These are phyloP conservation scores for Mormyrops boulengeri DNA, from an alignment of 2,797 vertebrate species.

Conservation along the genomic window DNA sequence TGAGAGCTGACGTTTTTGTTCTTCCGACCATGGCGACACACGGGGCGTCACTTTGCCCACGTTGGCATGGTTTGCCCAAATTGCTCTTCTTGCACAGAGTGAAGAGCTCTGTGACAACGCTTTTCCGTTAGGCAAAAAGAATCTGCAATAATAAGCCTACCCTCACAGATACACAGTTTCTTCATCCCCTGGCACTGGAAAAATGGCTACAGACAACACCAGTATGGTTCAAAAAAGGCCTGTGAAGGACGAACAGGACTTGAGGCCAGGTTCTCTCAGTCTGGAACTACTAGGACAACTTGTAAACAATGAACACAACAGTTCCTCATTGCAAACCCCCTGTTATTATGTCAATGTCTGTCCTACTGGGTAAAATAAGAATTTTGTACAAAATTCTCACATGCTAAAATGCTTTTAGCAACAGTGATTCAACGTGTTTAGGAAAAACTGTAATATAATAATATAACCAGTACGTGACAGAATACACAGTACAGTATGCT, in stretches of 20 bases:
- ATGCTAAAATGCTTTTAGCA: background rate
- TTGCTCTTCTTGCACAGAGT: background rate
- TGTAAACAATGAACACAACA: slow-evolving; percentile 5
- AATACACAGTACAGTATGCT: background rate
- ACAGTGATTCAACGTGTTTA: background rate
- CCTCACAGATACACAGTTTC: background rate
- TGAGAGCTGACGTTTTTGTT: background rate
- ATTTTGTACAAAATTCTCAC: slow-evolving; percentile 4
- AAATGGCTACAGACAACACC: background rate
- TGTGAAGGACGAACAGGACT: background rate
- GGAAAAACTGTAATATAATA: background rate
- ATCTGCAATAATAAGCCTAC: background rate
- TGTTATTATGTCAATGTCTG: slow-evolving; percentile 11
- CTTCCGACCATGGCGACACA: background rate
- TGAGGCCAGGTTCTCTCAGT: background rate
- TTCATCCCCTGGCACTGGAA: background rate
- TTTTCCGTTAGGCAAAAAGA: background rate
- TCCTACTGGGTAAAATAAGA: slow-evolving; percentile 6
- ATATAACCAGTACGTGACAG: background rate
- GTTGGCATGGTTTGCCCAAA: background rate
- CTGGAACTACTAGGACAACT: background rate
- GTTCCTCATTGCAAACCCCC: background rate
- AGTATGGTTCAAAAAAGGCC: background rate
- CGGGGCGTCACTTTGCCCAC: background rate
- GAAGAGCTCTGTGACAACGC: background rate